Conservation (phyloP, 2,797 vertebrate genomes). For the Triplophysa bombifrons region DNA sequence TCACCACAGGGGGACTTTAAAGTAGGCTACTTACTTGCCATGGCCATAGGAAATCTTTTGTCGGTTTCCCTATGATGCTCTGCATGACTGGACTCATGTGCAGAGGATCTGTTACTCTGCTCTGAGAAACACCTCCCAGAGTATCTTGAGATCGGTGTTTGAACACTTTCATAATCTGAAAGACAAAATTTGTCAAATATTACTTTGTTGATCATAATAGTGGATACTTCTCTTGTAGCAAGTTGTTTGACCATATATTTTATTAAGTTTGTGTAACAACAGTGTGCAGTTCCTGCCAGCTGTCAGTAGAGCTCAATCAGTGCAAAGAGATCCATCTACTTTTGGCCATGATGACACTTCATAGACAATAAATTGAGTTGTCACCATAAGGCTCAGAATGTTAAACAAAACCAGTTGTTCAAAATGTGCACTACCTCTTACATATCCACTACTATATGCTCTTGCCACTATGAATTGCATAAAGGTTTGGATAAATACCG, state of each 20-base stretch:
- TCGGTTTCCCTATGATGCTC: background rate
- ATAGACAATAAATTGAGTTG: background rate
- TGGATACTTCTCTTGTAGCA: background rate
- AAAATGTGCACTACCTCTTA: background rate
- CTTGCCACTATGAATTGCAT: background rate
- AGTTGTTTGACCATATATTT: background rate
- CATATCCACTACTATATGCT: background rate
- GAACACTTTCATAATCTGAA: background rate
- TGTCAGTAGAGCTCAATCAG: background rate
- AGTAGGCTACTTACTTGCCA: slow-evolving; percentile 2
- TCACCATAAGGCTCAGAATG: background rate
- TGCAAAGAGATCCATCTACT: background rate
- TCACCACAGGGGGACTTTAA: no score
- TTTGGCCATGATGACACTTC: background rate
- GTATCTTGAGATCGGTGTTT: background rate
- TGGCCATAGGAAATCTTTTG: background rate
- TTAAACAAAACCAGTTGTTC: background rate
- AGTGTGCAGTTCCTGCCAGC: background rate
- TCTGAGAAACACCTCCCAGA: slow-evolving; percentile 3
- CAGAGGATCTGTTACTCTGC: background rate
- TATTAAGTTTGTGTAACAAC: background rate
- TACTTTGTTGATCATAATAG: background rate
- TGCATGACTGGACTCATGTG: background rate
- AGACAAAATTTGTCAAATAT: background rate
- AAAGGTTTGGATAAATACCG: background rate